Evolutionary conservation across 2,113 vertebrate species (phyloP).

Genomic region (Malaclemys terrapin): DNA sequence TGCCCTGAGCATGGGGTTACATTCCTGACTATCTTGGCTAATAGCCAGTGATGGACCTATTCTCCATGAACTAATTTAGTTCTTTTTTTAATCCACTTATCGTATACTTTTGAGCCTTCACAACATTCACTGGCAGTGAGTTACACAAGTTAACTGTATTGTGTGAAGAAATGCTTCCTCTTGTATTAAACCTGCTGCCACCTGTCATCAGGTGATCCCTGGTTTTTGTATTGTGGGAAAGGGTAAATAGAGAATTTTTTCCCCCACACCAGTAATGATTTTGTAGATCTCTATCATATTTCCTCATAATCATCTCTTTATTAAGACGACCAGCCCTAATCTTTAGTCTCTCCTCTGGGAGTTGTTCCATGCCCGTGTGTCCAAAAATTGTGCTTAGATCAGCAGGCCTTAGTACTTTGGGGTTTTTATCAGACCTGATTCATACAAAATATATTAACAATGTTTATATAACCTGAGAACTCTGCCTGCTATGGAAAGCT

Average conservation of each 20-base stretch:
- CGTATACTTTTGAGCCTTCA: background rate
- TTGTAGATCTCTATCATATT: background rate
- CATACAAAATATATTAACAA: rapidly evolving
- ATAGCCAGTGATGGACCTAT: background rate
- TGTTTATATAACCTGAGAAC: background rate
- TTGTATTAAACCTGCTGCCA: background rate
- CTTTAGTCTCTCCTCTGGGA: too few species aligned
- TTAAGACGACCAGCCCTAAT: too few species aligned
- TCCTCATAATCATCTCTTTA: background rate
- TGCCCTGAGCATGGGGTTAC: too few species aligned
- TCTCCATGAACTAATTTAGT: background rate
- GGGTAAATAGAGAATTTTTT: background rate
- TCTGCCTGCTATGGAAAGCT: background rate
- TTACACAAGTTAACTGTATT: background rate
- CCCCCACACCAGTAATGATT: background rate
- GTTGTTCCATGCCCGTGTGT: too few species aligned
- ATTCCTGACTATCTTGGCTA: too few species aligned
- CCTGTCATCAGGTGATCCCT: background rate
- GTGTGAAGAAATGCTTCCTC: background rate
- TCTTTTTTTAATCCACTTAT: background rate
- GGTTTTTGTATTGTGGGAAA: background rate
- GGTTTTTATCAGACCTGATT: background rate
- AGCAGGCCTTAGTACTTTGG: background rate
- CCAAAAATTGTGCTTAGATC: background rate
- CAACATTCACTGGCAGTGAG: background rate